Evolutionary conservation across 2,113 vertebrate genomes (phyloP), one percentile per base, ranked within the genome.

Genomic region (Girardinichthys multiradiatus): DNA sequence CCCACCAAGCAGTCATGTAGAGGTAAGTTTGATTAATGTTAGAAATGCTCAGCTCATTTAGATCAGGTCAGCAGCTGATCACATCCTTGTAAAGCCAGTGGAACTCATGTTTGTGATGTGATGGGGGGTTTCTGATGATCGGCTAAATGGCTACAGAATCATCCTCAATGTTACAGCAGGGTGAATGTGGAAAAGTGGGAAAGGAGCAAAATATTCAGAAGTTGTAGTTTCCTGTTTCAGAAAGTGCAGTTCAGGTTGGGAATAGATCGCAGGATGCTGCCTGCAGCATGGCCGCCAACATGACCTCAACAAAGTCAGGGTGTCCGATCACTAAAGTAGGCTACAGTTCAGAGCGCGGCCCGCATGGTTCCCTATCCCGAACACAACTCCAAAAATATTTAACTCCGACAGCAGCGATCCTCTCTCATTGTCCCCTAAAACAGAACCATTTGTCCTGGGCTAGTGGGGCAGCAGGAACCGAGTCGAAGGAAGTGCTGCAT

Each of bases 231-330:
- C 64, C 31, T 26, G 13, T 57, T 45, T 45, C 48, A 54, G 48
- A 54, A 21, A n/a, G 54, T 28, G 67, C 0, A 37, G 80, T 82
- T 94, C 89, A 92, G 51, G 87, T 91, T 27, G 90, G 90, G 86
- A 90, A 92, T 14, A 93, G 85, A 76, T 92, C 89, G 2, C 72
- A 76, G 65, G 86, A 81, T 57, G 82, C 83, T 77, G 87, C 83
- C 87, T 82, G 88, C 87, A 83, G 88, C 92, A 93, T 93, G 89
- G 80, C 92, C 83, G 79, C 67, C 21, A 77, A 30, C 61, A 64
- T 42, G 58, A 75, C 79, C 76, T 29, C 78, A 76, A 86, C 85
- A 84, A 87, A 93, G 85, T 91, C 86, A 76, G 68, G 72, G 60
- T 62, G 72, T 39, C 61, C 77, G 68, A 59, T 9, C 1, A 6